Evolutionary conservation across 2,113 vertebrate species (phyloP).

Genomic region (Chlorodrepanis virens): DNA sequence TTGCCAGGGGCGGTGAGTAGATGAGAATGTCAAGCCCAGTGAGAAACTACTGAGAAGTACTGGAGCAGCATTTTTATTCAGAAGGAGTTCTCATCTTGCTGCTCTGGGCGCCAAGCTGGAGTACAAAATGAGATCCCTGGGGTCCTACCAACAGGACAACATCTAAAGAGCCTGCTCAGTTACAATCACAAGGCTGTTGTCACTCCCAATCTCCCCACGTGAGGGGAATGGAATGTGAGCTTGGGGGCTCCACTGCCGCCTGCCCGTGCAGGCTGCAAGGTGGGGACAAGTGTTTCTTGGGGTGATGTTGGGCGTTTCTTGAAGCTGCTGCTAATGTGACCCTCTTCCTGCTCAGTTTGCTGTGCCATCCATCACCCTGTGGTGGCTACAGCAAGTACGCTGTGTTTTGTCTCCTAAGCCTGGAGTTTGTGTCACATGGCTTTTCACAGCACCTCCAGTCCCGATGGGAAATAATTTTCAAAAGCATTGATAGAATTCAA

Average conservation of each 20-base stretch:
- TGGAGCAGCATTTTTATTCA: not conserved
- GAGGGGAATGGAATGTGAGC: not conserved
- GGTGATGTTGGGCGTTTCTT: not conserved
- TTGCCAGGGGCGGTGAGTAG: constrained; percentile 52
- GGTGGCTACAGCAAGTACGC: not conserved
- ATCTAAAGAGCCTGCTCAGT: constrained; percentile 24
- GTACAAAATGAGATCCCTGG: constrained; percentile 47
- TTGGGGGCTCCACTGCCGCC: not conserved
- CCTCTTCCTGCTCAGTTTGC: not conserved
- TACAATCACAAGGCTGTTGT: not conserved
- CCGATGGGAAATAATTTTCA: not conserved
- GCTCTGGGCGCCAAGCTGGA: not conserved
- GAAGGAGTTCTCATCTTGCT: not conserved
- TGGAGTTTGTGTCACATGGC: not conserved
- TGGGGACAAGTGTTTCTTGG: not conserved
- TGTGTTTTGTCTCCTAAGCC: not conserved
- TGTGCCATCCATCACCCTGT: not conserved
- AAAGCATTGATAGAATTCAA: not conserved
- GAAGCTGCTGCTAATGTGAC: not conserved
- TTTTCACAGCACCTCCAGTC: not conserved
- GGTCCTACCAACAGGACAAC: constrained; percentile 32
- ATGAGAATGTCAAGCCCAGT: constrained; percentile 64
- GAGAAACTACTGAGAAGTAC: constrained; percentile 51
- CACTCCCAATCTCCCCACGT: not conserved
- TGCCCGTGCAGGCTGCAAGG: not conserved